These are phyloP conservation scores for Thamnaconus septentrionalis DNA, from an alignment of 2,113 vertebrate species.

Conservation along the genomic window DNA sequence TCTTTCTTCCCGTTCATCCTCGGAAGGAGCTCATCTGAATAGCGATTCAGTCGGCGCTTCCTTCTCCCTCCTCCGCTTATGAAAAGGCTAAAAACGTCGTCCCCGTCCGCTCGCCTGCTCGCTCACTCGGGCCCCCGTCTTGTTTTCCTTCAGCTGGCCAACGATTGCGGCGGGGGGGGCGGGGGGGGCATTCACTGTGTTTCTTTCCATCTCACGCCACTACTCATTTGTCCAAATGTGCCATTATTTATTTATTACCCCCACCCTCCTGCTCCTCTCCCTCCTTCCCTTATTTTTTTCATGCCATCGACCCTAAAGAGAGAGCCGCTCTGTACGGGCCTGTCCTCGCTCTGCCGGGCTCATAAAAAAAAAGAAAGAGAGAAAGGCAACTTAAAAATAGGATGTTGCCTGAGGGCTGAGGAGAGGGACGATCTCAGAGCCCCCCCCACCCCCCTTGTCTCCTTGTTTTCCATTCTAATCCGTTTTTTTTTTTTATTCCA, in stretches of 20 bases:
- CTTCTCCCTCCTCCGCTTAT: slow-evolving; percentile 53
- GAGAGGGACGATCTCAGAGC: slow-evolving; percentile 19
- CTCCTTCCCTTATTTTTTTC: slow-evolving; percentile 34
- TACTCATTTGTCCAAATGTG: slow-evolving; percentile 59
- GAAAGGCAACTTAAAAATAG: slow-evolving; percentile 42
- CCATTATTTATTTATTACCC: slow-evolving; percentile 56
- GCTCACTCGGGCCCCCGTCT: slow-evolving; percentile 2
- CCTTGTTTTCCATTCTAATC: slow-evolving; percentile 15
- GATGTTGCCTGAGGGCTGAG: slow-evolving; percentile 34
- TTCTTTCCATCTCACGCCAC: slow-evolving; percentile 66
- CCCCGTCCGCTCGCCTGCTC: slow-evolving; percentile 16
- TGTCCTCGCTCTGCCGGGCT: slow-evolving; percentile 38
- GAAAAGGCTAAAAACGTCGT: slow-evolving; percentile 64
- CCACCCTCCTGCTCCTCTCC: slow-evolving; percentile 25
- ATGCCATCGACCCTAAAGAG: slow-evolving; percentile 36
- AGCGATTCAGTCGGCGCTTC: slow-evolving; percentile 57
- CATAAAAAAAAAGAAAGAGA: slow-evolving; percentile 30
- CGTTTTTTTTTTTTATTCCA: no score
- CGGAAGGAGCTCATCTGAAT: slow-evolving; percentile 48
- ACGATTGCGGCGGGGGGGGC: slow-evolving; percentile 37
- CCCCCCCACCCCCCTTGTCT: slow-evolving; percentile 16
- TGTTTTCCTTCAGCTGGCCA: slow-evolving; percentile 57
- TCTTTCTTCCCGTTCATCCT: slow-evolving; percentile 20
- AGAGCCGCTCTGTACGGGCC: slow-evolving; percentile 51
- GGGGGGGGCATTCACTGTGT: slow-evolving; percentile 59